Evolutionary conservation across 2,888 invertebrate species (phyloP).

Genomic region (Erebia ligea): DNA sequence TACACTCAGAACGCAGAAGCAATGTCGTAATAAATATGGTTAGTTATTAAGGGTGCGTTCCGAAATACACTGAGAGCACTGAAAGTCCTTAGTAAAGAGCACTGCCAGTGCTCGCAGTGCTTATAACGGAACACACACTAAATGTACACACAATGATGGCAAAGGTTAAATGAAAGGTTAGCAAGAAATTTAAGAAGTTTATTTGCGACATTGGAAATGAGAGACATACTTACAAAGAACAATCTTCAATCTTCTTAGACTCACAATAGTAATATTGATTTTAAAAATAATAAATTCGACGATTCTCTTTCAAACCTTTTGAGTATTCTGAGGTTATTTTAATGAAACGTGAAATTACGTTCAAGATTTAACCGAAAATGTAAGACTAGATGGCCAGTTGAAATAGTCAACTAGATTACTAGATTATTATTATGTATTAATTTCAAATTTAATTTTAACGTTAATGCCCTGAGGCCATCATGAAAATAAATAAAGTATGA

Average conservation of each 20-base stretch:
- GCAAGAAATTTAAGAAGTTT: slow-evolving; percentile 54
- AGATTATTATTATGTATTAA: slow-evolving; percentile 20
- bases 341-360: slow-evolving; percentile 29
- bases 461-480: slow-evolving; percentile 41
- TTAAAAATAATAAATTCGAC: slow-evolving; percentile 62
- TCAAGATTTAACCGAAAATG: slow-evolving; percentile 3
- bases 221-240: slow-evolving; percentile 50
- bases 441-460: slow-evolving; percentile 48
- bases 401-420: slow-evolving; percentile 18
- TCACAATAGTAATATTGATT: slow-evolving; percentile 33
- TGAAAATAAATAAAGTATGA: slow-evolving; percentile 40
- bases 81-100: too few relatives aligned
- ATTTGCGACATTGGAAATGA: slow-evolving; percentile 54
- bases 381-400: neutral
- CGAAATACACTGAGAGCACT: too few relatives aligned
- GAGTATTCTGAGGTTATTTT: slow-evolving; percentile 48
- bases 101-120: too few relatives aligned
- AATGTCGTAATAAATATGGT: too few relatives aligned
- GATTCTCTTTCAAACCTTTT: slow-evolving; percentile 47
- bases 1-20: too few relatives aligned
- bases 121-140: too few relatives aligned
- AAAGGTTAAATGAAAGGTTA: slow-evolving; percentile 39
- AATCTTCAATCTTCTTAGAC: slow-evolving; percentile 41
- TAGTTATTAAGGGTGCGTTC: too few relatives aligned
- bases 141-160: neutral